Evolutionary conservation across 2,797 vertebrate genomes (phyloP), one percentile per base, ranked within the genome.

Genomic region (Sebastes variabilis): DNA sequence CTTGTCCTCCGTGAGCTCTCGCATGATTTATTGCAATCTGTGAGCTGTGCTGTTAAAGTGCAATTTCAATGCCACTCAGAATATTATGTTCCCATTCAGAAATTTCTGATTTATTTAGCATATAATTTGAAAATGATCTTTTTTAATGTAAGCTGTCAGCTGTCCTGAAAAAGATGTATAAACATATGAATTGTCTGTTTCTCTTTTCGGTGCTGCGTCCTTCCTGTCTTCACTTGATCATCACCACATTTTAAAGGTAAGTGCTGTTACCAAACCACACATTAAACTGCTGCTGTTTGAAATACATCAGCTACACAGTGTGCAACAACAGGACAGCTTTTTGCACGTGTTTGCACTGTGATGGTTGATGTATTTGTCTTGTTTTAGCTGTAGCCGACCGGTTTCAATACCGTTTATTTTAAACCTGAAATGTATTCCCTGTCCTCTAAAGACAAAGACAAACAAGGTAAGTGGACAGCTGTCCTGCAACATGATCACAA

Each of bases 161-260:
- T 60, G 8, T 67, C 12, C 52, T 59, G 38, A 54, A 66, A 66
- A 79, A 38, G 8, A 66, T 20, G n/a, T 49, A 6, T 70, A 18
- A 72, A 52, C 60, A 20, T 75, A 29, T 74, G 60, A 74, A 81
- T 77, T 29, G 8, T 83, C 22, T 83, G 1, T 84, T 11, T 87
- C 14, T 83, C 64, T 92, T 86, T 42, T 36, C 27, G 77, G 76
- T 80, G 82, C 83, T 30, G 81, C 18, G 27, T 52, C 80, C 62
- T 32, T 71, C 69, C 75, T n/a, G 27, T 72, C 38, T 62, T 24
- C 86, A 14, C 72, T 16, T 59, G 24, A 81, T 75, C 66, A 60
- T 72, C 74, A 49, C 29, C 68, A 20, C 46, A 29, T 79, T 80
- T 66, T 79, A 72, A 90, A 96, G 95, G 95, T 95, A 93, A 95